These are phyloP conservation scores for Bombylius discolor DNA, from an alignment of 2,888 invertebrate species.

Conservation along the genomic window DNA sequence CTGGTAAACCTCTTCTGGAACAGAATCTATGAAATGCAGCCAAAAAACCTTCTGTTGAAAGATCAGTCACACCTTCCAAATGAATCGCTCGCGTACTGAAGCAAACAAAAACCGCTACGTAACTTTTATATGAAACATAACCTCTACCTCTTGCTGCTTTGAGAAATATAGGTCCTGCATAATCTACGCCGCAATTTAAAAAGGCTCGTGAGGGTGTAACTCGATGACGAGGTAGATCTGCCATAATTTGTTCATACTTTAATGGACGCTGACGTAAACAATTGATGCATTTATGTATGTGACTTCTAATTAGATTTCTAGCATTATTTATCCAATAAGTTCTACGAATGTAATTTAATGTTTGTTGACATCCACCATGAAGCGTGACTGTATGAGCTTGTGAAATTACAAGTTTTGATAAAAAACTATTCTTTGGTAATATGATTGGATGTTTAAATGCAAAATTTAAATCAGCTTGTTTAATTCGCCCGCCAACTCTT, in stretches of 20 bases:
- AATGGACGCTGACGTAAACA: conserved; percentile 1
- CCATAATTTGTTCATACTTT: background rate
- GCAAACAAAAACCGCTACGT: background rate
- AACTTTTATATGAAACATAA: background rate
- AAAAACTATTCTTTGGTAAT: no score
- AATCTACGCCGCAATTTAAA: background rate
- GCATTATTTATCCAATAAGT: conserved; percentile 16
- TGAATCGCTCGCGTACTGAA: background rate
- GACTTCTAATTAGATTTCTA: conserved; percentile 1
- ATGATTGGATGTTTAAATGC: no score
- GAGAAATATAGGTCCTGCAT: background rate
- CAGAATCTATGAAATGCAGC: background rate
- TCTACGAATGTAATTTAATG: conserved; percentile 10
- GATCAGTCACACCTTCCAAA: background rate
- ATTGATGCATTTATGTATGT: conserved; percentile 8
- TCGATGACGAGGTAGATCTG: no score
- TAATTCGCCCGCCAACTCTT: no score
- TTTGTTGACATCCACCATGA: conserved; percentile 15
- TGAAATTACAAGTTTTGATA: background rate
- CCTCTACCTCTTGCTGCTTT: background rate
- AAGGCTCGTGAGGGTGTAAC: background rate
- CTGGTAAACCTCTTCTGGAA: background rate
- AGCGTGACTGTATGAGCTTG: conserved; percentile 7
- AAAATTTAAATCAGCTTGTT: no score
- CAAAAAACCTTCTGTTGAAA: background rate